Evolutionary conservation across 2,888 invertebrate genomes (phyloP), one percentile per base, ranked within the genome.

Genomic region (Parascotia fuliginaria): DNA sequence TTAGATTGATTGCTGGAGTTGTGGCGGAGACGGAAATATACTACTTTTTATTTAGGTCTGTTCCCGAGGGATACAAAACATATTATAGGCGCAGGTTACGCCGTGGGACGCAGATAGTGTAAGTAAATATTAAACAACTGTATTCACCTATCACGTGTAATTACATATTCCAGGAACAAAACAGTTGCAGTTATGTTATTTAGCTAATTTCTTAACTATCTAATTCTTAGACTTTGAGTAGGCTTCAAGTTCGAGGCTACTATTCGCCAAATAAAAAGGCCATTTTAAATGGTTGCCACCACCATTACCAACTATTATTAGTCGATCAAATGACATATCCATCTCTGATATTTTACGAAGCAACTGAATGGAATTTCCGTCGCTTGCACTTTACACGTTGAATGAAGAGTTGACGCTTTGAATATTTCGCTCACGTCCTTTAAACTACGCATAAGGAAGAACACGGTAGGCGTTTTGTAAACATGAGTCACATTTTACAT

Each of bases 221-320:
- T 40, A 55, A 59, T 69, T 66, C 56, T 22, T 43, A 50, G 62
- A 55, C 46, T 37, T 45, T 55, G 65, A 45, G 42, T 54, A 60
- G 46, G 64, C 55, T 46, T 62, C 64, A 67, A 67, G 66, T 70
- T 67, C 66, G 67, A 63, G 70, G 70, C 24, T 48, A 63, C 47
- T 43, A 54, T 32, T 44, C 28, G 44, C 31, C 31, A 36, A 33
- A 55, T 70, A 62, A 63, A 70, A 43, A 60, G 63, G 9, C 6
- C 7, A 29, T 11, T 38, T 45, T 36, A 60, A 65, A 51, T 54
- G 41, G 50, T 51, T 41, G 42, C 42, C 32, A 39, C n/a, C n/a
- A n/a, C n/a, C n/a, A n/a, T n/a, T n/a, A n/a, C n/a, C n/a, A n/a
- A n/a, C n/a, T n/a, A 42, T 37, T 42, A 48, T 49, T 48, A 49